These are phyloP conservation scores for Kryptopterus vitreolus DNA, from an alignment of 2,797 vertebrate species.

Conservation along the genomic window DNA sequence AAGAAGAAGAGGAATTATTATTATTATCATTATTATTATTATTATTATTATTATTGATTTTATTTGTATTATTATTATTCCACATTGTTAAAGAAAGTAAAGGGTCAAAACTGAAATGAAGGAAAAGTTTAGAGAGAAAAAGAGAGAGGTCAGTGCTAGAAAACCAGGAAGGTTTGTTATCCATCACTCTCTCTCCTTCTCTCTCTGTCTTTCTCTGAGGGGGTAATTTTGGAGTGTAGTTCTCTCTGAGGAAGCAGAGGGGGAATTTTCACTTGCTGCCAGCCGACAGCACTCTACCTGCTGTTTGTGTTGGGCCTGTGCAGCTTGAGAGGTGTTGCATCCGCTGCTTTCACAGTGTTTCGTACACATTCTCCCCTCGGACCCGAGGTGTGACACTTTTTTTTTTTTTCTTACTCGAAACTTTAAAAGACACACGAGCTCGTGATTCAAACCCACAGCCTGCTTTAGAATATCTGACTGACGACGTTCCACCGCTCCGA, in stretches of 20 bases:
- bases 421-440: conserved; percentile 54
- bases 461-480: conserved; percentile 42
- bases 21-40: conserved; percentile 10
- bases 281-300: conserved; percentile 58
- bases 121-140: conserved; percentile 32
- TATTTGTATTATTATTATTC: conserved; percentile 2
- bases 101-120: conserved; percentile 11
- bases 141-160: neutral
- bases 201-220: conserved; percentile 42
- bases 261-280: conserved; percentile 63
- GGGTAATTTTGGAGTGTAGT: conserved; percentile 56
- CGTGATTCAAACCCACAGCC: conserved; percentile 38
- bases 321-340: conserved; percentile 65
- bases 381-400: conserved; percentile 61
- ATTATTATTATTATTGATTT: neutral
- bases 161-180: neutral
- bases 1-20: too few species aligned
- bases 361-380: conserved; percentile 56
- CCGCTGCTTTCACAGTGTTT: conserved; percentile 60
- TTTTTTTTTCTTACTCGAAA: too few species aligned
- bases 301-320: conserved; percentile 63
- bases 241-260: conserved; percentile 56
- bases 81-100: conserved; percentile 32
- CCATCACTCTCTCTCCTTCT: neutral
- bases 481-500: conserved; percentile 15